Percentiles rank a stretch among this genome's conserved stretches.
Evolutionary conservation across 2,797 vertebrate species (phyloP).

Genomic region (Helostoma temminkii): DNA sequence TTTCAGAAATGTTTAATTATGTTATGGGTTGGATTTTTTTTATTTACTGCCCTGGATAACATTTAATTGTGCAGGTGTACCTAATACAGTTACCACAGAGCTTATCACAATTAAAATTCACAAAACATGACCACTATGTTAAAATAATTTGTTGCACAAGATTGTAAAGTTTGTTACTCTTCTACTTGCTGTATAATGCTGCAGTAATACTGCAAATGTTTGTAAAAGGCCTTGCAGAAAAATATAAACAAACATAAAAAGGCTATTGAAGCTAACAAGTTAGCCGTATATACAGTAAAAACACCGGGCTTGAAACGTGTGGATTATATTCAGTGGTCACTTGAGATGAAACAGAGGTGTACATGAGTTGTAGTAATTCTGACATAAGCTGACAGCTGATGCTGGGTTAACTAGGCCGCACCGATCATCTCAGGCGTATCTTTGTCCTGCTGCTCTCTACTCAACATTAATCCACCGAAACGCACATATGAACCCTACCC

Average conservation of each 20-base stretch:
- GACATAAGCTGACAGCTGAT: slow-evolving; percentile 70
- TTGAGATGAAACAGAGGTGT: not conserved
- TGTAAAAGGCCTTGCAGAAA: not conserved
- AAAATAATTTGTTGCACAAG: not conserved
- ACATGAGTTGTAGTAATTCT: not conserved
- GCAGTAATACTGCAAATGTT: not conserved
- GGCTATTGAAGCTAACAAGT: not conserved
- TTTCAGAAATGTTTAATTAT: too few species aligned
- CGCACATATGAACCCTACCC: slow-evolving; percentile 40
- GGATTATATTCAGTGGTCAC: slow-evolving; percentile 3
- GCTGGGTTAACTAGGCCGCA: slow-evolving; percentile 64
- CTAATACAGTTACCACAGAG: not conserved
- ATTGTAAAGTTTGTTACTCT: not conserved
- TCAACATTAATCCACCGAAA: slow-evolving; percentile 65
- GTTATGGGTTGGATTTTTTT: too few species aligned
- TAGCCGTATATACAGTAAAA: not conserved
- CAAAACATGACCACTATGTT: not conserved
- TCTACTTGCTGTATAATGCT: not conserved
- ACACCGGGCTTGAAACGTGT: not conserved
- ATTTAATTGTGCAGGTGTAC: not conserved
- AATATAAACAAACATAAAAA: slow-evolving; percentile 19
- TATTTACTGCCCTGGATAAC: not conserved
- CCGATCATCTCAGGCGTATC: slow-evolving; percentile 57
- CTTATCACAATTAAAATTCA: not conserved
- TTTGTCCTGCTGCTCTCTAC: slow-evolving; percentile 67